phyloP scores from a whole-genome alignment of 2,888 invertebrate genomes.

The Phaedon cochleariae region DNA sequence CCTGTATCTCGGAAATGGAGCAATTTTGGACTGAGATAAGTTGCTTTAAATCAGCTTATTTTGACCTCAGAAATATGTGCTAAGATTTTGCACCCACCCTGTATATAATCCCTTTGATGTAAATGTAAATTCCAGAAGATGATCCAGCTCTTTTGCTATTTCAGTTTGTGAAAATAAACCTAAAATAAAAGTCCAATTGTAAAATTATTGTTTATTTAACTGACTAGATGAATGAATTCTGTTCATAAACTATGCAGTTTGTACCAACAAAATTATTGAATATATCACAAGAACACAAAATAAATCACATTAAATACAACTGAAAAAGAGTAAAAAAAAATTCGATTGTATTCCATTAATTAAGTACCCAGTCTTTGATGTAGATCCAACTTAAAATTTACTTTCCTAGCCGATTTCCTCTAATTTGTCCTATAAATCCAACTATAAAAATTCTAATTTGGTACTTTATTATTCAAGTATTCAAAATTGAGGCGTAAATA shows the following conservation, averaged over 20 bases:
- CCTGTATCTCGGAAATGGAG: too few species aligned
- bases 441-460: neutral
- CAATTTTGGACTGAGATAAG: too few species aligned
- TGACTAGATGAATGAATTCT: slow-evolving; percentile 47
- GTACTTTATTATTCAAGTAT: slow-evolving; percentile 1
- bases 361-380: slow-evolving; percentile 47
- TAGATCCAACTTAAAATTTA: slow-evolving; percentile 9
- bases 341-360: slow-evolving; percentile 39
- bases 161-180: too few species aligned
- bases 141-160: too few species aligned
- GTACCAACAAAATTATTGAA: slow-evolving; percentile 39
- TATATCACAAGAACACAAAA: slow-evolving; percentile 45
- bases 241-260: slow-evolving; percentile 40
- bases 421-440: neutral
- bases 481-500: slow-evolving; percentile 1
- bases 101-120: too few species aligned
- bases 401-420: slow-evolving; percentile 9
- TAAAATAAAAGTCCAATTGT: slow-evolving; percentile 18
- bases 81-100: too few species aligned
- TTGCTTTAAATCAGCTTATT: too few species aligned
- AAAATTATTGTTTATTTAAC: slow-evolving; percentile 46
- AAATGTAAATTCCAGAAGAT: too few species aligned
- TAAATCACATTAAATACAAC: slow-evolving; percentile 45
- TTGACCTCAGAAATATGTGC: too few species aligned
- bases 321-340: slow-evolving; percentile 28